Conservation (phyloP, 1,140 invertebrate genomes). For the Conus ventricosus region DNA sequence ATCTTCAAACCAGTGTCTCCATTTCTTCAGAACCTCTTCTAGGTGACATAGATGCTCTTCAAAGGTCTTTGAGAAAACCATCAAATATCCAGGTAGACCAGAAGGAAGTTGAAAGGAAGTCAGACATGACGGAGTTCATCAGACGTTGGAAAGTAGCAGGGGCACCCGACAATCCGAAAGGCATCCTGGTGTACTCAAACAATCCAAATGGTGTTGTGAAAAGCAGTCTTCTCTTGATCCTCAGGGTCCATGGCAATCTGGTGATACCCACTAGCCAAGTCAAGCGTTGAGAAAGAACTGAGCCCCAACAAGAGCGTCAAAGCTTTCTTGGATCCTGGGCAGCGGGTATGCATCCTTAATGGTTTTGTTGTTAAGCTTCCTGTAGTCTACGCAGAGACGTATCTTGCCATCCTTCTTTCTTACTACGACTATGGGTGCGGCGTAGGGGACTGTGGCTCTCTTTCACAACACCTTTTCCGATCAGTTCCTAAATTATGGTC, state of each 20-base stretch:
- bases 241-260: neutral
- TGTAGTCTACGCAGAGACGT: too few species aligned
- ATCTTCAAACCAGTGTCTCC: neutral
- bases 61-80: slow-evolving; percentile 16
- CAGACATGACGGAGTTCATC: slow-evolving; percentile 44
- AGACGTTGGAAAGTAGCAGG: slow-evolving; percentile 59
- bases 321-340: too few species aligned
- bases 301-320: too few species aligned
- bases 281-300: neutral
- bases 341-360: too few species aligned
- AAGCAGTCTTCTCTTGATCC: slow-evolving; percentile 40
- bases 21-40: slow-evolving; percentile 34
- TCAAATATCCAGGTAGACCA: neutral
- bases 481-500: slow-evolving; percentile 11
- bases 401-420: too few species aligned
- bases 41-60: neutral
- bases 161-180: slow-evolving; percentile 59
- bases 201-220: slow-evolving; percentile 41
- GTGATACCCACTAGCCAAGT: too few species aligned
- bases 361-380: neutral
- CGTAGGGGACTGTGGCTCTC: too few species aligned
- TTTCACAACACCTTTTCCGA: too few species aligned
- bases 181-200: slow-evolving; percentile 47
- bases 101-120: neutral
- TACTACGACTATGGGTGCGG: too few species aligned